phyloP scores from a whole-genome alignment of 2,113 vertebrate species.

The Forbesichthys papilliferus region DNA sequence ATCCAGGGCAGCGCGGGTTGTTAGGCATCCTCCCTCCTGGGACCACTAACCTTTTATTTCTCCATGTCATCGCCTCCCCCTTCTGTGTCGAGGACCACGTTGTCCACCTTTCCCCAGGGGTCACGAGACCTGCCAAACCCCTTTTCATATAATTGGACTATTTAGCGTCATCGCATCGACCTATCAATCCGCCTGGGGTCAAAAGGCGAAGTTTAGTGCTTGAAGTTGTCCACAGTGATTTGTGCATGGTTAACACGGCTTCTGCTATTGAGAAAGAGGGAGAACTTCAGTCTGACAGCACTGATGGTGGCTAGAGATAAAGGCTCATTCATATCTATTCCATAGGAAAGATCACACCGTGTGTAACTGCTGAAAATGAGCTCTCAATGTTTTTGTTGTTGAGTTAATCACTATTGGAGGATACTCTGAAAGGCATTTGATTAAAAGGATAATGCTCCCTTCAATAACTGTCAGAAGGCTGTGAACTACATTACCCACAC shows the following conservation, averaged over 20 bases:
- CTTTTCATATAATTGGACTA: conserved; percentile 66
- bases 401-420: too few relatives aligned
- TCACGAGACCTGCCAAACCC: conserved; percentile 51
- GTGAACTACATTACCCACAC: too few relatives aligned
- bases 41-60: conserved; percentile 68
- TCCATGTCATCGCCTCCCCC: conserved; percentile 67
- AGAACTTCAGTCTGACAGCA: neutral
- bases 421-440: too few relatives aligned
- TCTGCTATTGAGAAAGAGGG: conserved; percentile 35
- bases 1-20: conserved; percentile 59
- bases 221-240: conserved; percentile 49
- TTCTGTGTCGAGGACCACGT: conserved; percentile 67
- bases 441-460: too few relatives aligned
- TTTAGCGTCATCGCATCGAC: conserved; percentile 69
- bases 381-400: too few relatives aligned
- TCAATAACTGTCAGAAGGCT: too few relatives aligned
- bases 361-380: too few relatives aligned
- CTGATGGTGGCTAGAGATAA: too few relatives aligned
- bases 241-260: conserved; percentile 40
- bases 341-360: too few relatives aligned
- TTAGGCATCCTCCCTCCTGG: conserved; percentile 51
- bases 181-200: conserved; percentile 56
- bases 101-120: conserved; percentile 73
- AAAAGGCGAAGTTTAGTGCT: conserved; percentile 51
- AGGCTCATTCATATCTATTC: too few relatives aligned